phyloP scores from a whole-genome alignment of 2,797 vertebrate genomes.

The Vespertilio murinus region DNA sequence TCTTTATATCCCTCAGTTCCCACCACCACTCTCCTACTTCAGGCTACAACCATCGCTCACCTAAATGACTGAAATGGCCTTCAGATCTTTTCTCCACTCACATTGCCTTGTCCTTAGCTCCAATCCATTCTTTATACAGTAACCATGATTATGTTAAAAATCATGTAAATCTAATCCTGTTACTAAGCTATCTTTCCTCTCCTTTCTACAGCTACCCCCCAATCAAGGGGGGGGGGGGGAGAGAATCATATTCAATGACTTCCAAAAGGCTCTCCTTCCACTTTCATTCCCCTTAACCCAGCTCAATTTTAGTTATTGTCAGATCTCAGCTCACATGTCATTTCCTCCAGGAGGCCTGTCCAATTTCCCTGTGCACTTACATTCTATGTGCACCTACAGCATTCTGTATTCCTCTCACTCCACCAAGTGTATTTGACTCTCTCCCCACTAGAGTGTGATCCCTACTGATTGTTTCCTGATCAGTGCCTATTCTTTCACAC shows the following conservation, averaged over 20 bases:
- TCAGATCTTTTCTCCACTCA: neutral
- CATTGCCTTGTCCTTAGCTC: neutral
- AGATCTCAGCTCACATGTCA: neutral
- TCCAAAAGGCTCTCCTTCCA: neutral
- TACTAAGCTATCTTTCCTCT: neutral
- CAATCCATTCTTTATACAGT: neutral
- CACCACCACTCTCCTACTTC: neutral
- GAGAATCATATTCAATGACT: neutral
- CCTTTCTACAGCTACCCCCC: neutral
- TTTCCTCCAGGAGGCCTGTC: neutral
- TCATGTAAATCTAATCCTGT: neutral
- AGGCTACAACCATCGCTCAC: neutral
- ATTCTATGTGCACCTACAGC: neutral
- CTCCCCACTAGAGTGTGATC: neutral
- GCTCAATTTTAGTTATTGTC: neutral
- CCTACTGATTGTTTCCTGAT: neutral
- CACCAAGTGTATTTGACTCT: neutral
- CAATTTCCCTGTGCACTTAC: neutral
- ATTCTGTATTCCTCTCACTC: neutral
- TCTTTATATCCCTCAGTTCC: neutral
- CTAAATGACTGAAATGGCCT: neutral
- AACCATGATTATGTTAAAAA: neutral
- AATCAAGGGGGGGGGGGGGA: neutral
- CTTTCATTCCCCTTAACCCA: neutral
- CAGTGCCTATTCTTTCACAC: accelerated